These are phyloP conservation scores for Rhadinocentrus ornatus DNA, from an alignment of 2,797 vertebrate genomes.

Conservation along the genomic window DNA sequence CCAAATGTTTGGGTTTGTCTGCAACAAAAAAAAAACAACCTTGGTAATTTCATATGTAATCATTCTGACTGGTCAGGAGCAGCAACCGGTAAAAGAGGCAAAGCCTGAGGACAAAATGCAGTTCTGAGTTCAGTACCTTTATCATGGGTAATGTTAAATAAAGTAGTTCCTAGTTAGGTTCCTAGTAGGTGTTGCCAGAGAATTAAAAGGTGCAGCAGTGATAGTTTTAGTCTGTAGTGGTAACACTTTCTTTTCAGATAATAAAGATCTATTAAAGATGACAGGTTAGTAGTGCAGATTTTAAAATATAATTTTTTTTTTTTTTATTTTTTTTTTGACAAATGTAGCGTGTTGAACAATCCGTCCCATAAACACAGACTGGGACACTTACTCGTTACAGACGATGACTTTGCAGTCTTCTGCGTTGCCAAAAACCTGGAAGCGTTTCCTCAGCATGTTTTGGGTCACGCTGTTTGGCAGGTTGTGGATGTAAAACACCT, in stretches of 20 bases:
- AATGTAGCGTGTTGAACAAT: not conserved
- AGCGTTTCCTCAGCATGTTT: conserved; percentile 93
- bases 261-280: not conserved
- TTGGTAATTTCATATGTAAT: conserved; percentile 21
- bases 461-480: conserved; percentile 93
- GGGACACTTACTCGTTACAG: conserved; percentile 84
- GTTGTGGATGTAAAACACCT: conserved; percentile 94
- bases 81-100: not conserved
- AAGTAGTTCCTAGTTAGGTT: not conserved
- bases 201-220: not conserved
- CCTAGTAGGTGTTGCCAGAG: not conserved
- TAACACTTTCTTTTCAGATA: not conserved
- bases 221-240: not conserved
- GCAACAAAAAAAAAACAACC: conserved; percentile 3
- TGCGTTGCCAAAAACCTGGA: conserved; percentile 93
- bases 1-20: conserved; percentile 18
- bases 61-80: not conserved
- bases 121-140: not conserved
- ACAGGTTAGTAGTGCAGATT: not conserved
- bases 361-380: not conserved
- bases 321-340: not conserved
- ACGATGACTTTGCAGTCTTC: conserved; percentile 94
- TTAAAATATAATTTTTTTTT: not conserved
- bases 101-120: not conserved
- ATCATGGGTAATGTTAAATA: not conserved